Conservation (phyloP, 1,140 invertebrate genomes). For the Luehdorfia chinensis region DNA sequence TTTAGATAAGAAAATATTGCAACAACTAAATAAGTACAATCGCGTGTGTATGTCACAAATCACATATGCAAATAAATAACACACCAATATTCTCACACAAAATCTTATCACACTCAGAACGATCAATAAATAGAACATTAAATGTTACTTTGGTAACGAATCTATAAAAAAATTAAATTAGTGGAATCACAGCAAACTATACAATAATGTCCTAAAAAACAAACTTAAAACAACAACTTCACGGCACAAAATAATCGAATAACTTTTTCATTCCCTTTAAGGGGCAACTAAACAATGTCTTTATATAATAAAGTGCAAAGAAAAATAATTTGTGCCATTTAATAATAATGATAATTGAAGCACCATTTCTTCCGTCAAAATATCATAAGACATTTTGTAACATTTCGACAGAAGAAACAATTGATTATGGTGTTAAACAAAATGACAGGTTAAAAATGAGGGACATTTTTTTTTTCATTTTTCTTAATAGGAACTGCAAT, state of each 20-base stretch:
- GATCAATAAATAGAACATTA: background rate
- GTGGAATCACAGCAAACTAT: constrained; percentile 42
- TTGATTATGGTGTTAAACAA: no score
- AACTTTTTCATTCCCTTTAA: constrained; percentile 4
- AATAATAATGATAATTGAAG: no score
- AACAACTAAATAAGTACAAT: no score
- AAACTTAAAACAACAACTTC: constrained; percentile 24
- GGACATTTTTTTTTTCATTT: constrained; percentile 33
- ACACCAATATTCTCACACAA: background rate
- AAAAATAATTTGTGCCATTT: constrained; percentile 11
- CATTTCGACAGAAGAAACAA: constrained; percentile 5
- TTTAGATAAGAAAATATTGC: no score
- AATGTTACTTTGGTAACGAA: constrained; percentile 35
- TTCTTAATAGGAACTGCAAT: constrained; percentile 57
- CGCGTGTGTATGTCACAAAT: constrained; percentile 4
- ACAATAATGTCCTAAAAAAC: constrained; percentile 28
- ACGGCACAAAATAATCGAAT: constrained; percentile 21
- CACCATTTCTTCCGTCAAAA: background rate
- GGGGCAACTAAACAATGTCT: constrained; percentile 18
- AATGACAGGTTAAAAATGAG: no score
- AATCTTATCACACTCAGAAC: background rate
- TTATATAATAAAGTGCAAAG: constrained; percentile 19
- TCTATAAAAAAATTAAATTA: constrained; percentile 28
- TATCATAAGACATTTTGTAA: constrained; percentile 3
- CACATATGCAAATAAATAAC: constrained; percentile 4